Conservation (phyloP, 2,888 invertebrate species). For the Ennomos fuscantarius region DNA sequence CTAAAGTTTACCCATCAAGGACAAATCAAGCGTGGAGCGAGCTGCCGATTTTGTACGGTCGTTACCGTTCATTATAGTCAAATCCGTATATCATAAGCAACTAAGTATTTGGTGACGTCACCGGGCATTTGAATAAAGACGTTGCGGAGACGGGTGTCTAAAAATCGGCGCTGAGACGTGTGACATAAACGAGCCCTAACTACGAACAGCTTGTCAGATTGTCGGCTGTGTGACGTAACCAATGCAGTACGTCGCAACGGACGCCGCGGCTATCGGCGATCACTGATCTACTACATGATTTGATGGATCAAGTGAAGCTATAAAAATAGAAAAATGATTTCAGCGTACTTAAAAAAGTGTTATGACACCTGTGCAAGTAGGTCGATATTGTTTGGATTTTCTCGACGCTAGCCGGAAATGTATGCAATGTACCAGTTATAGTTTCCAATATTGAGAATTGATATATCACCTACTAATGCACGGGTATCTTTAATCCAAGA, state of each 20-base stretch:
- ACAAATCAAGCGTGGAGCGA: slow-evolving; percentile 17
- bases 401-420: slow-evolving; percentile 6
- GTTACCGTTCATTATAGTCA: slow-evolving; percentile 16
- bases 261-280: slow-evolving; percentile 7
- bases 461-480: neutral
- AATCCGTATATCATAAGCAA: slow-evolving; percentile 8
- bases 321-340: slow-evolving; percentile 21
- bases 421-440: slow-evolving; percentile 10
- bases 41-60: slow-evolving; percentile 13
- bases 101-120: slow-evolving; percentile 12
- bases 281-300: slow-evolving; percentile 19
- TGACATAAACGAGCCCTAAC: neutral
- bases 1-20: slow-evolving; percentile 32
- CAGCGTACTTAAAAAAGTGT: slow-evolving; percentile 15
- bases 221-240: slow-evolving; percentile 47
- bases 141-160: slow-evolving; percentile 11
- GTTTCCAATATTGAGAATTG: neutral
- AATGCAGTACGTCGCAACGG: slow-evolving; percentile 46
- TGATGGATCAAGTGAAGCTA: slow-evolving; percentile 14
- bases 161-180: neutral
- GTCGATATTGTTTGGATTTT: slow-evolving; percentile 27
- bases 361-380: slow-evolving; percentile 35
- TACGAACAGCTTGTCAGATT: slow-evolving; percentile 27
- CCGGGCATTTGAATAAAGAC: slow-evolving; percentile 27
- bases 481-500: no score